phyloP scores from a whole-genome alignment of 2,888 invertebrate species.

The Suillia variegata region DNA sequence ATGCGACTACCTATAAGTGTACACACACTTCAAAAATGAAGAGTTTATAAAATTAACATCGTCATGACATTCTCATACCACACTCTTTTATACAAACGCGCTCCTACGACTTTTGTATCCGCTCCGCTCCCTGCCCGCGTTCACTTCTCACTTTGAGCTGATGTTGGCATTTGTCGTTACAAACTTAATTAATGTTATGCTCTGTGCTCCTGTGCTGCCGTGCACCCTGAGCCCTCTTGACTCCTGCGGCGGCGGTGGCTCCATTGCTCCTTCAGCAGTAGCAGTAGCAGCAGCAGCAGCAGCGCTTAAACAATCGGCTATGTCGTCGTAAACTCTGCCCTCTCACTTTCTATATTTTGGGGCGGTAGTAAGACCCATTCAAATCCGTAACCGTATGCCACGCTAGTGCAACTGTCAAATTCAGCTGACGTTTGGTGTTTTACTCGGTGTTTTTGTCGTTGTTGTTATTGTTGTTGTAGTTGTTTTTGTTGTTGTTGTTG shows the following conservation, averaged over 20 bases:
- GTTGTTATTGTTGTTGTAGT: conserved; percentile 22
- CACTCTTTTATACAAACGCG: not conserved
- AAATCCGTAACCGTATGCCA: too few relatives aligned
- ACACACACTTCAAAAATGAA: conserved; percentile 17
- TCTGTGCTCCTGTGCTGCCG: too few relatives aligned
- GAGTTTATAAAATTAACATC: conserved; percentile 29
- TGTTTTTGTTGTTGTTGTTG: conserved; percentile 4
- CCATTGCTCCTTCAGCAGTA: not conserved
- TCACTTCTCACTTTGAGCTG: conserved; percentile 5
- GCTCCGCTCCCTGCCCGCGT: not conserved
- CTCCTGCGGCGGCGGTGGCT: conserved; percentile 1
- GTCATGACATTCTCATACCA: conserved; percentile 16
- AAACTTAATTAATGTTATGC: conserved; percentile 50
- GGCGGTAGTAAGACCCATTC: too few relatives aligned
- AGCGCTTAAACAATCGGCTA: not conserved
- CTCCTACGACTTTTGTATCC: not conserved
- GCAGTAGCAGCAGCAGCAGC: not conserved
- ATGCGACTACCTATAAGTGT: conserved; percentile 9
- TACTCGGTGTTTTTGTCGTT: conserved; percentile 22
- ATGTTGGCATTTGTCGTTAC: conserved; percentile 38
- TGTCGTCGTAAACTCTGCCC: too few relatives aligned
- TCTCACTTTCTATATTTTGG: too few relatives aligned
- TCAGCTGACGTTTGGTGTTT: conserved; percentile 39
- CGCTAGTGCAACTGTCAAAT: conserved; percentile 40
- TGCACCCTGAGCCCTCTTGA: conserved; percentile 33